Evolutionary conservation across 2,113 vertebrate species (phyloP).

Genomic region (Excalfactoria chinensis): DNA sequence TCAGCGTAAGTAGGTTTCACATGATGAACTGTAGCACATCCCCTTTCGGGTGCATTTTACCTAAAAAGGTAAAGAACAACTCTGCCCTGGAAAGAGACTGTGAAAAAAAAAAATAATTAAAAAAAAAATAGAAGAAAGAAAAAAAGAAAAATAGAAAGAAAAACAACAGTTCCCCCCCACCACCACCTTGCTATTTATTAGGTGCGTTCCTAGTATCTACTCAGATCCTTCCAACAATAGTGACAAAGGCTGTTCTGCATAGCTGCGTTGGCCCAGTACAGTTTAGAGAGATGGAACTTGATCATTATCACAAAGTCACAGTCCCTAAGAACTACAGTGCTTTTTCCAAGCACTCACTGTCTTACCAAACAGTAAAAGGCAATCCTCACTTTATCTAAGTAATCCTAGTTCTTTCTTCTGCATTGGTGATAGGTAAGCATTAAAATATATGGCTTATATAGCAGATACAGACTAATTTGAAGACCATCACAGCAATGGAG

Average conservation of each 20-base stretch:
- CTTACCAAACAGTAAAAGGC: background rate
- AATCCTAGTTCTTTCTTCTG: background rate
- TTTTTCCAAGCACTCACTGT: background rate
- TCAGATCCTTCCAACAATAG: background rate
- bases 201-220: background rate
- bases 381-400: background rate
- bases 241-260: background rate
- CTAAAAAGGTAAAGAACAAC: constrained; percentile 72
- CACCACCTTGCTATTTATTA: constrained; percentile 24
- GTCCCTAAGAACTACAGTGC: background rate
- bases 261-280: background rate
- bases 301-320: background rate
- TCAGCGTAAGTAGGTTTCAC: constrained; percentile 59
- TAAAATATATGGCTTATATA: background rate
- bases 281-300: background rate
- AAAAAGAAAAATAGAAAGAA: background rate
- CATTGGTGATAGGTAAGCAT: background rate
- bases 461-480: background rate
- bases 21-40: constrained; percentile 54
- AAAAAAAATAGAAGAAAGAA: background rate
- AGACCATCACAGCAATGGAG: background rate
- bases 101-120: background rate
- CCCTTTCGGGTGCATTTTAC: constrained; percentile 62
- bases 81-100: constrained; percentile 38
- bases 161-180: rapidly evolving